A percentile compares a stretch with the other conserved stretches of the same genome.
phyloP scores from a whole-genome alignment of 1,140 invertebrate genomes.

The Apis cerana region DNA sequence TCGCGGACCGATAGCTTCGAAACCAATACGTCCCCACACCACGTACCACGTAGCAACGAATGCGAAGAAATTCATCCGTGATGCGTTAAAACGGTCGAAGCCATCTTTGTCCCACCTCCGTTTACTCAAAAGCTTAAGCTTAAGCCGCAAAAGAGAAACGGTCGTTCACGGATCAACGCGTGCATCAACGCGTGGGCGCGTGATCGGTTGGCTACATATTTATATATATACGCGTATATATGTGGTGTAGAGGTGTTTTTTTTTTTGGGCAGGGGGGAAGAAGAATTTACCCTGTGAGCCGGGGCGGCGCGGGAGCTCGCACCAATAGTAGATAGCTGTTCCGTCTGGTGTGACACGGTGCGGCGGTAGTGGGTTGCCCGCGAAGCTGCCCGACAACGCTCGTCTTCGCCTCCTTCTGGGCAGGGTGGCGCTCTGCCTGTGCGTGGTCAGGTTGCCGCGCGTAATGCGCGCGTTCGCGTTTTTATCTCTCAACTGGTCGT shows the following conservation, averaged over 20 bases:
- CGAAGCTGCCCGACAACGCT: slow-evolving; percentile 73
- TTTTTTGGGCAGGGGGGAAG: slow-evolving; percentile 47
- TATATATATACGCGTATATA: too few relatives aligned
- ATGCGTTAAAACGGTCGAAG: too few relatives aligned
- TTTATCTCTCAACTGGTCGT: slow-evolving; percentile 67
- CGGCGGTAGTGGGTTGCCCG: slow-evolving; percentile 83
- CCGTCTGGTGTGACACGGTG: slow-evolving; percentile 89
- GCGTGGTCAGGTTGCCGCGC: slow-evolving; percentile 53
- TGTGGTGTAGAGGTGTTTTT: neutral
- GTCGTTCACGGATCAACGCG: neutral
- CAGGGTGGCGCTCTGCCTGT: slow-evolving; percentile 77
- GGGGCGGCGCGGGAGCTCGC: slow-evolving; percentile 83
- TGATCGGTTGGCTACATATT: slow-evolving; percentile 11
- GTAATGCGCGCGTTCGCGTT: slow-evolving; percentile 74
- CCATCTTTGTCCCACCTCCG: too few relatives aligned
- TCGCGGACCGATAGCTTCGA: too few relatives aligned
- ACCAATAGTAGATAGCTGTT: slow-evolving; percentile 92
- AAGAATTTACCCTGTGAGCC: slow-evolving; percentile 80
- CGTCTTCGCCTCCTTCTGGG: slow-evolving; percentile 75
- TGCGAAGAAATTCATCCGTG: too few relatives aligned
- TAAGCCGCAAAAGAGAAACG: neutral
- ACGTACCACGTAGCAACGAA: too few relatives aligned
- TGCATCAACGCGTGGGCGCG: neutral
- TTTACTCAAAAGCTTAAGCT: too few relatives aligned
- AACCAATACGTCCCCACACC: too few relatives aligned